Conservation (phyloP, 2,113 vertebrate genomes). For the Catharus bicknelli region DNA sequence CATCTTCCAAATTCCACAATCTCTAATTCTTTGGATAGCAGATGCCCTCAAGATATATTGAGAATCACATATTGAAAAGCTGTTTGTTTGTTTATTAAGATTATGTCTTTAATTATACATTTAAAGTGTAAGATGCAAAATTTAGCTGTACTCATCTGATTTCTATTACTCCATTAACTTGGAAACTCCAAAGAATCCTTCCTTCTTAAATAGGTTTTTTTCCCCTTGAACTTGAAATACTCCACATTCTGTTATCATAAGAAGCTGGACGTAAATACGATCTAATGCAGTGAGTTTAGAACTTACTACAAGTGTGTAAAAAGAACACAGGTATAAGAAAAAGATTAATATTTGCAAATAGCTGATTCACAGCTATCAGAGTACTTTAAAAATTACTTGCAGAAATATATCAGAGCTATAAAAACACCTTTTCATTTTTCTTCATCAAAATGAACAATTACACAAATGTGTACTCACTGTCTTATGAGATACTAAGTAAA, state of each 20-base stretch:
- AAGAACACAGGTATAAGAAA: neutral
- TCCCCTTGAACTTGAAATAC: neutral
- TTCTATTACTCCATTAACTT: neutral
- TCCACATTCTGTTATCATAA: neutral
- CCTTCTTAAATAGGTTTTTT: neutral
- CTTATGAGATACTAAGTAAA: neutral
- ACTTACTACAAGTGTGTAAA: neutral
- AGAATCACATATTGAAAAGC: conserved; percentile 3
- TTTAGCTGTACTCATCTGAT: conserved; percentile 2
- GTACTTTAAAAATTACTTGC: neutral
- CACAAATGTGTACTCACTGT: neutral
- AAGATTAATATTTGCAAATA: neutral
- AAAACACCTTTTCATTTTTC: neutral
- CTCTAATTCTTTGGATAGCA: conserved; percentile 56
- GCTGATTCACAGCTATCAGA: neutral
- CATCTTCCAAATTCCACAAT: conserved; percentile 45
- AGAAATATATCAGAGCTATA: neutral
- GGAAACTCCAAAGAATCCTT: neutral
- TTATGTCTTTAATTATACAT: conserved; percentile 42
- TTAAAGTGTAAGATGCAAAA: conserved; percentile 27
- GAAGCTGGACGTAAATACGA: neutral
- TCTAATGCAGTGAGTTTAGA: neutral
- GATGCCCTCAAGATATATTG: conserved; percentile 24
- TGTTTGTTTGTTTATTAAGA: conserved; percentile 38
- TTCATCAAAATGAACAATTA: neutral